Evolutionary conservation across 1,140 invertebrate genomes (phyloP), one percentile per base, ranked within the genome.

Genomic region (Epicauta chinensis): DNA sequence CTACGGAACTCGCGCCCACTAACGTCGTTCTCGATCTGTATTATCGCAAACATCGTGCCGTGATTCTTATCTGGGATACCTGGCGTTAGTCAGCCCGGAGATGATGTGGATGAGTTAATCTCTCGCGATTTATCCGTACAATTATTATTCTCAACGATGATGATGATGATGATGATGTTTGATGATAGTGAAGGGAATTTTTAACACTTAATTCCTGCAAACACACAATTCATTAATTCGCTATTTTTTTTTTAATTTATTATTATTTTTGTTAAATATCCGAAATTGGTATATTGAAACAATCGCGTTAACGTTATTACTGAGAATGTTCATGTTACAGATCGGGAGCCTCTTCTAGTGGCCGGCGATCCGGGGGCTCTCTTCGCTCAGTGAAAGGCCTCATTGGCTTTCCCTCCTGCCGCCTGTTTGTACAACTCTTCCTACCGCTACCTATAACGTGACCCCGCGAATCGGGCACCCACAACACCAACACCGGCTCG

Each of bases 1-100:
- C 92, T 88, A 73, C 92, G 82, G 78, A 90, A 91, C 80, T 91
- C 87, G 76, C 87, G 81, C 76, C 86, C 82, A 77, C 87, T 84
- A 76, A 90, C 88, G 78, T 91, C 88, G 77, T 85, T 85, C 78
- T 91, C 88, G 76, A 91, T 88, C 80, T 85, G 83, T 83, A 87
- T 87, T 76, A 87, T 83, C 73, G 85, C 84, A 77, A 86, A 87
- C 85, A 87, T 87, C 76, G 77, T 83, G 78, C 36, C 45, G 10
- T 14, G 41, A 40, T 53, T 58, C 62, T 63, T 63, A 54, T 54
- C 55, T 59, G 34, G 36, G 13, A n/a, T 36, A 17, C 35, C 30
- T 16, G 41, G 30, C 47, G 40, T 56, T 53, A 49, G 44, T 48
- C 46, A 53, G 41, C 40, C 15, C 32, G 16, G 31, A 32, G 38